Percentiles rank a stretch among this genome's conserved stretches.
phyloP scores from a whole-genome alignment of 2,797 vertebrate genomes.

The Streptopelia turtur region DNA sequence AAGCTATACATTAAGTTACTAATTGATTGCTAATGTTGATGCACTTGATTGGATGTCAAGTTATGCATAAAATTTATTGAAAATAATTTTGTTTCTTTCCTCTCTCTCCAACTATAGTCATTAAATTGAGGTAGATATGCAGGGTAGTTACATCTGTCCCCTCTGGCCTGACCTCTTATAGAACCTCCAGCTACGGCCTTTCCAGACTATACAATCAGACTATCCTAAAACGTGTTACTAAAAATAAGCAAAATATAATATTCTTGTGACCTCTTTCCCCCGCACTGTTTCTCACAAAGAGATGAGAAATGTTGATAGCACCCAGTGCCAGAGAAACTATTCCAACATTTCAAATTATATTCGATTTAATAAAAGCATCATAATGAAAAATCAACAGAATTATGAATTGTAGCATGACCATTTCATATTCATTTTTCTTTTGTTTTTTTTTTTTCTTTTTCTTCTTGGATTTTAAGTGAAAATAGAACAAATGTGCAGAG shows the following conservation, averaged over 20 bases:
- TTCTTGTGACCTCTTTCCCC: background rate
- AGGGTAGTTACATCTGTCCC: background rate
- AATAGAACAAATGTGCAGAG: background rate
- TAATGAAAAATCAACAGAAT: background rate
- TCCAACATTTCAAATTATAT: background rate
- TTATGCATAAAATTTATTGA: conserved; percentile 30
- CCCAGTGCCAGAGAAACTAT: background rate
- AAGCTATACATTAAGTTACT: background rate
- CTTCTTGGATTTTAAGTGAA: background rate
- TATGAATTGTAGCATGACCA: background rate
- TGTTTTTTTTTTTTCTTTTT: background rate
- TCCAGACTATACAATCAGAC: background rate
- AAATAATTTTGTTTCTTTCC: conserved; percentile 24
- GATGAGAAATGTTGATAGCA: background rate
- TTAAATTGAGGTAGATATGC: background rate
- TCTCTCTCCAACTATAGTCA: background rate
- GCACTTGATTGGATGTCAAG: background rate
- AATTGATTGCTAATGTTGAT: conserved; percentile 55
- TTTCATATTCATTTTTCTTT: background rate
- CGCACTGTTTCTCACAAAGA: background rate
- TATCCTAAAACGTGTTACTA: background rate
- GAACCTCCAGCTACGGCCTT: background rate
- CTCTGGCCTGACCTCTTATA: background rate
- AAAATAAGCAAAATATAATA: background rate
- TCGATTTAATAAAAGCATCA: background rate